These are phyloP conservation scores for Choloepus hoffmanni DNA, from an alignment of 2,113 vertebrate genomes.

Conservation along the genomic window DNA sequence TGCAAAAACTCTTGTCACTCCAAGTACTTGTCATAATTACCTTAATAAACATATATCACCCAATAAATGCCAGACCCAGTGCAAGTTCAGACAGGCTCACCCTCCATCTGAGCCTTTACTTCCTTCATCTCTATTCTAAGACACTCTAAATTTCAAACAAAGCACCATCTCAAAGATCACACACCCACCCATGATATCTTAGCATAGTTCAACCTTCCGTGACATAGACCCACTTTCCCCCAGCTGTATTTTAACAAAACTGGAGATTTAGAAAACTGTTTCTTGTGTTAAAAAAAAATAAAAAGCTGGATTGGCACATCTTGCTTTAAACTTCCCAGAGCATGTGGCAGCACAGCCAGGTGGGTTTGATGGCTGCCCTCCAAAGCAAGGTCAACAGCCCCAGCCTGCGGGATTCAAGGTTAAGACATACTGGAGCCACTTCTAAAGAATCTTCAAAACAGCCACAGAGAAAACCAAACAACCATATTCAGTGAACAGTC, in stretches of 20 bases:
- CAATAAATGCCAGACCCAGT: background rate
- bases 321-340: background rate
- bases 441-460: background rate
- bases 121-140: background rate
- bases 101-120: too few species aligned
- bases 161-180: too few species aligned
- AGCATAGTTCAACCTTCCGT: background rate
- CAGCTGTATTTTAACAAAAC: conserved; percentile 9
- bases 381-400: background rate
- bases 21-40: background rate
- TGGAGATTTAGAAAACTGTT: background rate
- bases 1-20: conserved; percentile 15
- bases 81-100: background rate
- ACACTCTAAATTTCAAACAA: background rate
- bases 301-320: background rate
- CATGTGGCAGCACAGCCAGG: background rate
- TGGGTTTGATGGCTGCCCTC: too few species aligned
- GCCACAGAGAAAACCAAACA: background rate
- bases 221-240: background rate
- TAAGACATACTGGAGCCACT: background rate
- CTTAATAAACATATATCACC: background rate
- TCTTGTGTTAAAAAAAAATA: background rate
- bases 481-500: background rate
- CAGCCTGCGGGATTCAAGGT: background rate
- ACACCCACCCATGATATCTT: background rate